These are phyloP conservation scores for Amphipyra tragopoginis DNA, from an alignment of 2,888 invertebrate species.

Conservation along the genomic window DNA sequence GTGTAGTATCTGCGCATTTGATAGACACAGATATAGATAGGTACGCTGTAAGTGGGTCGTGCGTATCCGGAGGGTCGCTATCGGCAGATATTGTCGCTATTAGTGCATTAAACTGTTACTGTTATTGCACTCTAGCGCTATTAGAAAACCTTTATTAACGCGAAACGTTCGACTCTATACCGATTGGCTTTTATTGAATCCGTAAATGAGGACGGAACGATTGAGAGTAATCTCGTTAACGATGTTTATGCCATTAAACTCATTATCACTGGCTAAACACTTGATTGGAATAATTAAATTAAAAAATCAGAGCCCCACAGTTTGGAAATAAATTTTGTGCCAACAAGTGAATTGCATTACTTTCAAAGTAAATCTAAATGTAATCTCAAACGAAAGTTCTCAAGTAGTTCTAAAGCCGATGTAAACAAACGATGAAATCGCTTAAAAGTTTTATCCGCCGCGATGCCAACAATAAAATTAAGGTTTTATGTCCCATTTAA, in stretches of 20 bases:
- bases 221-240: constrained; percentile 10
- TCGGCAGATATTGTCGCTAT: constrained; percentile 71
- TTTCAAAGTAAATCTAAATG: constrained; percentile 30
- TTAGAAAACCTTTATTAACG: constrained; percentile 57
- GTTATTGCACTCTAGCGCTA: constrained; percentile 54
- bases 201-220: constrained; percentile 24
- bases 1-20: constrained; percentile 57
- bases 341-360: constrained; percentile 16
- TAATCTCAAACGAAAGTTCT: constrained; percentile 42
- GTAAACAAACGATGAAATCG: constrained; percentile 50
- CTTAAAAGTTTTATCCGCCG: constrained; percentile 46
- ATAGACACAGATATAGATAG: constrained; percentile 55
- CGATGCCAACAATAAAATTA: constrained; percentile 51
- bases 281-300: constrained; percentile 2
- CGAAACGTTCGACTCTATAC: constrained; percentile 27
- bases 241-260: constrained; percentile 7
- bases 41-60: constrained; percentile 77
- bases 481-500: constrained; percentile 56
- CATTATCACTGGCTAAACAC: constrained; percentile 4
- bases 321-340: background rate
- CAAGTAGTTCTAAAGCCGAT: constrained; percentile 41
- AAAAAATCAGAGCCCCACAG: background rate
- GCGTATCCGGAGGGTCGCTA: constrained; percentile 81
- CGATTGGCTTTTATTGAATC: constrained; percentile 44
- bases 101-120: constrained; percentile 73